These are phyloP conservation scores for Lycaon pictus DNA, from an alignment of 2,113 vertebrate species.

Conservation along the genomic window DNA sequence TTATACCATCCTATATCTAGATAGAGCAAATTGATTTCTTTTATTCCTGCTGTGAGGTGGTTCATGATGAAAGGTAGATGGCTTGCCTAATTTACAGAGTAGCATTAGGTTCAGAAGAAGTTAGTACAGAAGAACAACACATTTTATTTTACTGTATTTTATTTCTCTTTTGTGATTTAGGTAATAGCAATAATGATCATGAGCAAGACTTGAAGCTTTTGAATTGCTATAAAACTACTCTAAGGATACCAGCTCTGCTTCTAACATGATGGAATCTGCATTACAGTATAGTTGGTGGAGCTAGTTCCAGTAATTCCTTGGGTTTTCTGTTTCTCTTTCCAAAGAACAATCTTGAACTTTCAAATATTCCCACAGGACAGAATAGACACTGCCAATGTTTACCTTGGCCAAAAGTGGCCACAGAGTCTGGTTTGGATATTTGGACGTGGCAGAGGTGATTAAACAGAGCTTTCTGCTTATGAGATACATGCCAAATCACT, in stretches of 20 bases:
- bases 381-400: not conserved
- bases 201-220: conserved; percentile 54
- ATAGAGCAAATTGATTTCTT: conserved; percentile 77
- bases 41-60: conserved; percentile 64
- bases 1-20: conserved; percentile 62
- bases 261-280: not conserved
- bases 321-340: conserved; percentile 47
- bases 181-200: conserved; percentile 62
- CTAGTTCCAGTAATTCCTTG: conserved; percentile 22
- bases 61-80: conserved; percentile 71
- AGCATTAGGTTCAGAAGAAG: conserved; percentile 62
- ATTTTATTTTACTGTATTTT: conserved; percentile 65
- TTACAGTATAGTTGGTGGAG: rapidly evolving
- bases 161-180: conserved; percentile 53
- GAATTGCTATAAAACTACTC: not conserved
- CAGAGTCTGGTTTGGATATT: conserved; percentile 11
- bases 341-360: conserved; percentile 32
- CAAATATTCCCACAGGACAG: not conserved
- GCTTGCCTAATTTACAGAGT: conserved; percentile 79
- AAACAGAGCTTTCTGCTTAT: conserved; percentile 17
- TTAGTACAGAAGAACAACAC: conserved; percentile 56
- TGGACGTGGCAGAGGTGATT: conserved; percentile 28
- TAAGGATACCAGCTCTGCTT: not conserved
- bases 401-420: not conserved
- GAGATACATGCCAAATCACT: not conserved